Evolutionary conservation across 2,113 vertebrate species (phyloP), one percentile per base, ranked within the genome.

Genomic region (Hemicordylus capensis): DNA sequence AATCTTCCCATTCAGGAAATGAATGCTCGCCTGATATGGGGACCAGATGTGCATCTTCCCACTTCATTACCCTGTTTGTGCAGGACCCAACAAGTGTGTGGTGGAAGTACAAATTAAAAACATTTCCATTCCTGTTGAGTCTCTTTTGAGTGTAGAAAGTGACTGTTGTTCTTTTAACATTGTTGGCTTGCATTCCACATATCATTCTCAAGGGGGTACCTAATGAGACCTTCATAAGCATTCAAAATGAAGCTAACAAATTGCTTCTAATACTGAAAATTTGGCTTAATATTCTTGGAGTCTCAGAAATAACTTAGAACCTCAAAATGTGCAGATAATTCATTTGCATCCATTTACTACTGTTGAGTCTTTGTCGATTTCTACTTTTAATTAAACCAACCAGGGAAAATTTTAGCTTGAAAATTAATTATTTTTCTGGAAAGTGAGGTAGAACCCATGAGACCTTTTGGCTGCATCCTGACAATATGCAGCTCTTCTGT

Each of bases 301-400:
- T 4, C 39, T n/a, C 44, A 26, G 34, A 78, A 42, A 48, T 31
- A 66, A 6, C 56, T 59, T 58, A 81, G 14, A 44, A 81, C n/a
- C 46, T 42, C 17, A 51, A 51, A 46, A 83, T 26, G 2, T 78
- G 72, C 39, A 76, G 80, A 82, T 76, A 82, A 59, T 22, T 42
- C 34, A 87, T 63, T 83, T 58, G 66, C 74, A 77, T 63, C 59
- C 26, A 77, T 87, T 69, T 82, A 82, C 34, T 69, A 48, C 39
- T 20, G 42, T 56, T 61, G 73, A 59, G 51, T 82, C 70, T 87
- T 87, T 83, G 26, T 6, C 73, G 51, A 77, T 70, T 70, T 77
- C 51, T 87, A 48, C 46, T 78, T 78, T 79, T 85, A 77, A 83
- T 79, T 87, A 87, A 87, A 87, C 44, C 44, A 64, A 78, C 80